Evolutionary conservation across 2,113 vertebrate species (phyloP), one percentile per base, ranked within the genome.

Genomic region (Chitala chitala): DNA sequence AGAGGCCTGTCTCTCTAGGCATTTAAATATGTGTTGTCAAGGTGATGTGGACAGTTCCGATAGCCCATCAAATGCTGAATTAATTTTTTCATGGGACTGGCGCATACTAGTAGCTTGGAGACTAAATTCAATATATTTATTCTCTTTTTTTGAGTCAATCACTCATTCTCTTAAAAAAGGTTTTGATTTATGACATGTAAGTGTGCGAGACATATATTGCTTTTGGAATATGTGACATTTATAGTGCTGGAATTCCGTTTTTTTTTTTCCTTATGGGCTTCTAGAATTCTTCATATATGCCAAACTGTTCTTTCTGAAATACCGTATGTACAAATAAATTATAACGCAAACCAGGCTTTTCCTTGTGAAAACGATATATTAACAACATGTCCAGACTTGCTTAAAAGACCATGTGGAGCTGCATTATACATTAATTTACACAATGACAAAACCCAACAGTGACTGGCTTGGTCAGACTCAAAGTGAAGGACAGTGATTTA

Each of bases 151-250:
- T 33, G 26, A n/a, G 68, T 51, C 46, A 36, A n/a, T 24, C 46
- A n/a, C 29, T 22, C 13, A 3, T 13, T 36, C 46, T 48, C 48
- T 53, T 26, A 31, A 6, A n/a, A n/a, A n/a, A 53, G 24, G 36
- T 71, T 75, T 72, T 74, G 71, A 80, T 80, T 82, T 80, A 82
- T 74, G 59, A 78, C 70, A 15, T 51, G 26, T 53, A 53, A 53
- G 26, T 3, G 50, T 74, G 59, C 61, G 55, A 71, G 70, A 77
- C 59, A 68, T 68, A 61, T 75, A 77, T 80, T 74, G 75, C 75
- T 51, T n/a, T 72, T 73, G 68, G 68, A 76, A 78, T 74, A 71
- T 72, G 56, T 77, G 72, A 79, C 70, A 73, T 77, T 74, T 82
- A 61, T 78, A 74, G 72, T 68, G 69, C 51, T 65, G 44, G 64